Conservation (phyloP, 2,113 vertebrate genomes). For the Macquaria ambigua region DNA sequence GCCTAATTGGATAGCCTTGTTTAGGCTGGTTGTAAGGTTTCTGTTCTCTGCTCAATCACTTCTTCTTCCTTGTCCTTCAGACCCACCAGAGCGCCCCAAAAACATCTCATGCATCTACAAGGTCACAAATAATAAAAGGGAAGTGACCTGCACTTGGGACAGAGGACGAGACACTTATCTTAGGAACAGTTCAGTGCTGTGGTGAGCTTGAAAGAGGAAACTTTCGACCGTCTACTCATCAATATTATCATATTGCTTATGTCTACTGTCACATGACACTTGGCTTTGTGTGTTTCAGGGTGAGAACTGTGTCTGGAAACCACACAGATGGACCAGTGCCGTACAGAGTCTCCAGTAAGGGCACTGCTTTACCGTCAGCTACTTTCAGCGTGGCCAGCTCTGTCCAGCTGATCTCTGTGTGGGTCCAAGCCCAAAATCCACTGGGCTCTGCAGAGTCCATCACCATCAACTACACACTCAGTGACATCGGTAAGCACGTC, state of each 20-base stretch:
- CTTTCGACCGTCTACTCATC: not conserved
- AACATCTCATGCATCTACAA: conserved; percentile 75
- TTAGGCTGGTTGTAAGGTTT: not conserved
- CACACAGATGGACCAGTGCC: not conserved
- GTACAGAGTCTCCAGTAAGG: not conserved
- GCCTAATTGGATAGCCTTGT: not conserved
- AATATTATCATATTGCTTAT: too few species aligned
- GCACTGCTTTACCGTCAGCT: not conserved
- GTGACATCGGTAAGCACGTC: conserved; percentile 76
- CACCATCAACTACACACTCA: conserved; percentile 64
- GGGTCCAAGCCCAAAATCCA: conserved; percentile 59
- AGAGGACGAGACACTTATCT: conserved; percentile 74
- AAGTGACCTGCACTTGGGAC: conserved; percentile 79
- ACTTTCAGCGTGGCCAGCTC: conserved; percentile 49
- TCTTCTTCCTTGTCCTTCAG: conserved; percentile 62
- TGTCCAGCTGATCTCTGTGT: conserved; percentile 64
- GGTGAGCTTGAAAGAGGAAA: conserved; percentile 67
- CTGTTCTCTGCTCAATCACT: not conserved
- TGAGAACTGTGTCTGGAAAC: conserved; percentile 38
- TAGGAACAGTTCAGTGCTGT: conserved; percentile 28
- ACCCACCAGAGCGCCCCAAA: conserved; percentile 72
- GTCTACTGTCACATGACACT: not conserved
- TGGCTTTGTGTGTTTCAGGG: conserved; percentile 70
- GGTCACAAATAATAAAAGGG: conserved; percentile 20
- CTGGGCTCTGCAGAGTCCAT: conserved; percentile 65